A percentile compares a stretch with the other conserved stretches of the same genome.
These are phyloP conservation scores for Sinella curviseta DNA, from an alignment of 1,140 invertebrate species.

Conservation along the genomic window DNA sequence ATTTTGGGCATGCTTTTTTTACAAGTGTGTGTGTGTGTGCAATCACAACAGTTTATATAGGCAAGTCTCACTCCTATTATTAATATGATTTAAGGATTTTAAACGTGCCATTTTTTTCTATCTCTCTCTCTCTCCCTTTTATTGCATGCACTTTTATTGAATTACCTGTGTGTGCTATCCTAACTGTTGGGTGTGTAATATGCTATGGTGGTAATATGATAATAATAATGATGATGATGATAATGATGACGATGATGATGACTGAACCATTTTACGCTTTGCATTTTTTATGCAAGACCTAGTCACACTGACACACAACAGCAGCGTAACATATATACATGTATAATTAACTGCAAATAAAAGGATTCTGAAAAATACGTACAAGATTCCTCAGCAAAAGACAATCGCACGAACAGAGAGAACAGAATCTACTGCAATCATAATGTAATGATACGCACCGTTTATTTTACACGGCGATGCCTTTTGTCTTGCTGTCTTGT, in stretches of 20 bases:
- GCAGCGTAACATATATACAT: neutral
- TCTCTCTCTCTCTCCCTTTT: too few species aligned
- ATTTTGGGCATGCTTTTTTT: constrained; percentile 1
- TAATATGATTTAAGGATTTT: too few species aligned
- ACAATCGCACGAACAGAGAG: too few species aligned
- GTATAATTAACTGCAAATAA: too few species aligned
- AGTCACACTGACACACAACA: constrained; percentile 13
- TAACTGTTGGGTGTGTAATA: too few species aligned
- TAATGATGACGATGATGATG: neutral
- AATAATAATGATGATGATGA: too few species aligned
- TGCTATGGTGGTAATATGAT: too few species aligned
- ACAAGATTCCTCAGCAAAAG: neutral
- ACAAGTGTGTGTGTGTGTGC: neutral
- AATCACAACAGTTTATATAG: neutral
- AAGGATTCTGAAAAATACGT: neutral
- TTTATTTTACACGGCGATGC: neutral
- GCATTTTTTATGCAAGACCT: neutral
- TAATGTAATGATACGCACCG: neutral
- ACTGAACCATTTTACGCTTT: neutral
- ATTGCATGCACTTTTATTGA: neutral
- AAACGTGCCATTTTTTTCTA: too few species aligned
- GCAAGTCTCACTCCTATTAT: neutral
- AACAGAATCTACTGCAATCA: too few species aligned
- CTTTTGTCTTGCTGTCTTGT: neutral
- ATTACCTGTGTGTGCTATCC: too few species aligned